Percentiles rank a stretch among this genome's conserved stretches.
phyloP scores from a whole-genome alignment of 2,888 invertebrate species.

The Caenorhabditis panamensis region DNA sequence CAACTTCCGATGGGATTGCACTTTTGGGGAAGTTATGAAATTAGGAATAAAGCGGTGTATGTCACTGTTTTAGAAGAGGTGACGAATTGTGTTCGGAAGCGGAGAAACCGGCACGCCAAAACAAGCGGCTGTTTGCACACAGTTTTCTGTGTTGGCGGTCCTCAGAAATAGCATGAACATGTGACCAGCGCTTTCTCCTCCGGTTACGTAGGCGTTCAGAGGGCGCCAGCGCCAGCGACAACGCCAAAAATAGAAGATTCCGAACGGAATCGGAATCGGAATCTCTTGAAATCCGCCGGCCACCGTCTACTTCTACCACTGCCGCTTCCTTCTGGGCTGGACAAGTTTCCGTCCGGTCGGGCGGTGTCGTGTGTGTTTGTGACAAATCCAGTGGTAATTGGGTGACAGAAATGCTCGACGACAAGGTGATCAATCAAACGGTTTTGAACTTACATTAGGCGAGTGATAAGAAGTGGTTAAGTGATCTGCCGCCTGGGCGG shows the following conservation, averaged over 20 bases:
- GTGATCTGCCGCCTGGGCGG: conserved; percentile 43
- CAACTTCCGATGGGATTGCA: conserved; percentile 37
- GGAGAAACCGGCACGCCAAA: conserved; percentile 51
- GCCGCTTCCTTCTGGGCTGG: conserved; percentile 4
- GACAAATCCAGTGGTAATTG: conserved; percentile 16
- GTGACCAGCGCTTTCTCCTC: conserved; percentile 39
- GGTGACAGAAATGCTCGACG: conserved; percentile 53
- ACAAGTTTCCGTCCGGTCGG: conserved; percentile 42
- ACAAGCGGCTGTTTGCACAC: conserved; percentile 42
- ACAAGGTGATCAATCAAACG: conserved; percentile 55
- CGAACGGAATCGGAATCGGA: conserved; percentile 23
- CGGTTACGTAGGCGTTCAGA: conserved; percentile 60
- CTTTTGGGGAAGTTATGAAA: conserved; percentile 29
- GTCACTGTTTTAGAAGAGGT: neutral
- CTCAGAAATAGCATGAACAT: conserved; percentile 54
- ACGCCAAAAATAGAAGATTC: conserved; percentile 11
- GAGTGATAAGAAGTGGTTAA: conserved; percentile 53
- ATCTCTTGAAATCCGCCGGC: neutral
- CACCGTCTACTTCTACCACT: neutral
- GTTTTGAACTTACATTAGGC: conserved; percentile 23
- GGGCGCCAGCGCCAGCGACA: conserved; percentile 21
- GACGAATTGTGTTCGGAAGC: conserved; percentile 36
- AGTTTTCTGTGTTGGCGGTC: conserved; percentile 24
- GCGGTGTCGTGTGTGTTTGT: conserved; percentile 13
- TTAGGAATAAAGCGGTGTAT: conserved; percentile 26